These are phyloP conservation scores for Sebastes iracundus DNA, from an alignment of 2,797 vertebrate species.

Conservation along the genomic window DNA sequence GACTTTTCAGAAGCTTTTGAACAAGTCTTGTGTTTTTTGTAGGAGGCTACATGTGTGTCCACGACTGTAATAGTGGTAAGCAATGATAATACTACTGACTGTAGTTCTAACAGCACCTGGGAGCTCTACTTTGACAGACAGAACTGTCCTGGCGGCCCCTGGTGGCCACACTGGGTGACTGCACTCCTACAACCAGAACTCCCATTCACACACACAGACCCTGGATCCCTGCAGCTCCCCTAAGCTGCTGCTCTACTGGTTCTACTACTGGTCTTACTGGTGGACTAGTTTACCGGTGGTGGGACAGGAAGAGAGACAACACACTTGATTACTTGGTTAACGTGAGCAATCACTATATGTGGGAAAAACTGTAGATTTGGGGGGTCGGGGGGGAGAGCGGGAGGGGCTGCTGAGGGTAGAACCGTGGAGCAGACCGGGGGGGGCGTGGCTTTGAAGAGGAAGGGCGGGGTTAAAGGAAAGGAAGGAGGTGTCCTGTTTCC, in stretches of 20 bases:
- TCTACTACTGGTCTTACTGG: neutral
- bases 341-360: neutral
- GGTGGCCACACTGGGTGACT: conserved; percentile 24
- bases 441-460: conserved; percentile 18
- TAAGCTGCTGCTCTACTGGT: neutral
- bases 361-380: conserved; percentile 20
- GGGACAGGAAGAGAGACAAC: neutral
- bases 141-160: conserved; percentile 48
- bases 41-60: neutral
- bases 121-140: neutral
- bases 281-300: neutral
- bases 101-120: neutral
- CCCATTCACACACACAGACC: conserved; percentile 72
- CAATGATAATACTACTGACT: neutral
- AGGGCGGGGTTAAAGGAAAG: conserved; percentile 20
- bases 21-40: neutral
- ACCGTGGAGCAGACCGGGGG: neutral
- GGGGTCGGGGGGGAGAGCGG: conserved; percentile 20
- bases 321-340: neutral
- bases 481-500: conserved; percentile 29
- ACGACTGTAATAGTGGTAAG: neutral
- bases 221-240: conserved; percentile 15
- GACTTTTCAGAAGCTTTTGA: neutral
- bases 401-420: conserved; percentile 25
- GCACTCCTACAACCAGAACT: conserved; percentile 65